Base-by-base conservation (phyloP, 2,888 invertebrate species). In the Sympetrum striolatum region DNA sequence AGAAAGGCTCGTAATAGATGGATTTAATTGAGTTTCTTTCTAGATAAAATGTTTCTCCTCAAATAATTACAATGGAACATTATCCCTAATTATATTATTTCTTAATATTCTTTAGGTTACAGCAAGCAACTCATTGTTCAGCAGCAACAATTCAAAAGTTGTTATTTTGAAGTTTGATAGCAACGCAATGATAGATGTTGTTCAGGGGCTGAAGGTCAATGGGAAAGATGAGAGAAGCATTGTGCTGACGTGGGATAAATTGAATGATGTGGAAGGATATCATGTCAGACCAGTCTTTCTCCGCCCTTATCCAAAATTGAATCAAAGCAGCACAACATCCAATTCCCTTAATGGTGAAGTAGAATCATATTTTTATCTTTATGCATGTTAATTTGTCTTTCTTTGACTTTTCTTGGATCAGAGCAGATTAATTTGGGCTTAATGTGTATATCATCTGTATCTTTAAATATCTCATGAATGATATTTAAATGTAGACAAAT, bases 111-210 rank as follows among this genome's bases (percentile, higher is more conserved):
- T 92, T 44, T 44, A 96, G 96, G 95, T 97, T 10, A 95, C 95
- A 10, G 97, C 97, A 0, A 95, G 95, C 80, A 97, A 97, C 93
- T 94, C 94, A 25, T 94, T 94, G 0, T 94, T 94, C 92, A 95
- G 95, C 60, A 97, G 97, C 0, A 94, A 94, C 6, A 94, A 95
- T 0, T 97, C 97, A 0, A 94, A 95, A 25, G 94, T 96, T 2
- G 94, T 94, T 10, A 94, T 94, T 10, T 93, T 97, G 18, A 94
- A 94, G 0, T 97, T 97, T 93, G 96, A 97, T 92, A 95, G 95
- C 0, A 94, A 95, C 22, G 95, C 96, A 0, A 95, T 96, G 92
- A 94, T 97, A 4, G 96, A 96, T 91, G 94, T 95, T 18, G 94
- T 97, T 0, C 94, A 94, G 81, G 95, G 96, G 92, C 94, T 97